Conservation (phyloP, 2,797 vertebrate species). For the Tapirus indicus region DNA sequence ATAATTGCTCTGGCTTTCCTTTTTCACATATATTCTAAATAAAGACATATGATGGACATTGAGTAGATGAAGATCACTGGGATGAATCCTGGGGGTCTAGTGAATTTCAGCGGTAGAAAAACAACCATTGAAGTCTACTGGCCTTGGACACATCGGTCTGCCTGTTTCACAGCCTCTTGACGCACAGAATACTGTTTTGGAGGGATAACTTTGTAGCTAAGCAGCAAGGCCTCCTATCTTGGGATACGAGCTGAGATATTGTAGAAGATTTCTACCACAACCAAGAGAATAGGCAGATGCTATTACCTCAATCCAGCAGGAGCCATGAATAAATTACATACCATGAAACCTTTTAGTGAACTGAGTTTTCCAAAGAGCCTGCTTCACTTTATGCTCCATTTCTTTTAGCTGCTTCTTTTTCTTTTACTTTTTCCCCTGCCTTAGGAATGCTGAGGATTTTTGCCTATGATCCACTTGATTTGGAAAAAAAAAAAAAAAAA, state of each 20-base stretch:
- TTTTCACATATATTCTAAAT: background rate
- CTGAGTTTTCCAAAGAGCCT: slow-evolving; percentile 49
- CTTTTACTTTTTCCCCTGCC: background rate
- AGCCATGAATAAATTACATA: slow-evolving; percentile 60
- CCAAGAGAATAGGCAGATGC: background rate
- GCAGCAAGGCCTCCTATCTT: background rate
- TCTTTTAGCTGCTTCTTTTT: slow-evolving; percentile 23
- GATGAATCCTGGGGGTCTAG: background rate
- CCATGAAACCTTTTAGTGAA: slow-evolving; percentile 21
- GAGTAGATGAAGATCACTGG: background rate
- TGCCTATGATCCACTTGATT: slow-evolving; percentile 24
- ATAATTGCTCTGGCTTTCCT: background rate
- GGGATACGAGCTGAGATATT: slow-evolving; percentile 38
- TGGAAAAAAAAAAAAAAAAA: background rate
- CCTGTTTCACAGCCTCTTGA: background rate
- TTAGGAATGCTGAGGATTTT: background rate
- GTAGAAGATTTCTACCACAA: background rate
- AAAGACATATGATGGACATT: background rate
- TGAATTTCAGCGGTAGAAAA: background rate
- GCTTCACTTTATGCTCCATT: slow-evolving; percentile 54
- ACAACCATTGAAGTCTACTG: background rate
- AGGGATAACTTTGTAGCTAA: background rate
- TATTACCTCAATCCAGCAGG: slow-evolving; percentile 24
- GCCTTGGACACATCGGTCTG: background rate
- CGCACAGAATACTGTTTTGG: background rate